phyloP scores from a whole-genome alignment of 2,113 vertebrate species.

The Atractosteus spatula region DNA sequence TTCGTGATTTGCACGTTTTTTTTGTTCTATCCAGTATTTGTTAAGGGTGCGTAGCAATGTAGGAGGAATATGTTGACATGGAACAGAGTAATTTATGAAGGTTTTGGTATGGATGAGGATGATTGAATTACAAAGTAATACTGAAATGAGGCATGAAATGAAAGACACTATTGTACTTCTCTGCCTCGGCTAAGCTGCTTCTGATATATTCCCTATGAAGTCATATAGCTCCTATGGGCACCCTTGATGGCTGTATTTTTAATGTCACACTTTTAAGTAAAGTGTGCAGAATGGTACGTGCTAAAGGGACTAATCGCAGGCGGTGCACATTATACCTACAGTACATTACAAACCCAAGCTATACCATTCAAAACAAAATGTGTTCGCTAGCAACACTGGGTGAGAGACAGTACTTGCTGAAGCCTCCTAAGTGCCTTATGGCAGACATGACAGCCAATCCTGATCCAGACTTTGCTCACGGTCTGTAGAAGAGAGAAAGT shows the following conservation, averaged over 20 bases:
- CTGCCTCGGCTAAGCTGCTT: background rate
- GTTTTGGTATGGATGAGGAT: background rate
- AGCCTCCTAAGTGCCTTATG: constrained; percentile 72
- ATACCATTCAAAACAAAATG: constrained; percentile 5
- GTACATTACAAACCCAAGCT: background rate
- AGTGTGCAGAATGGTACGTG: constrained; percentile 10
- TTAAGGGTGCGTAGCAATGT: background rate
- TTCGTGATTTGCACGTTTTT: no score
- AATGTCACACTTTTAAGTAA: constrained; percentile 1
- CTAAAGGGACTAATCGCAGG: background rate
- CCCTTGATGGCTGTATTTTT: background rate
- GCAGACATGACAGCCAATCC: constrained; percentile 84
- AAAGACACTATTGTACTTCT: background rate
- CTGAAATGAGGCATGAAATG: constrained; percentile 20
- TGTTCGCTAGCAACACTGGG: constrained; percentile 49
- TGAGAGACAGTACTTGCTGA: constrained; percentile 77
- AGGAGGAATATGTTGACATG: constrained; percentile 14
- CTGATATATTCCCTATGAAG: background rate
- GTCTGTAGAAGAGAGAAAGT: constrained; percentile 83
- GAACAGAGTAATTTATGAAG: background rate
- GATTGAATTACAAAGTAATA: background rate
- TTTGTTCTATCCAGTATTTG: no score
- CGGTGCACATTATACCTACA: background rate
- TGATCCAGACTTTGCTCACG: constrained; percentile 82
- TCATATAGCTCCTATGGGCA: background rate